These are phyloP conservation scores for Pteruthius melanotis DNA, from an alignment of 2,113 vertebrate genomes.

Conservation along the genomic window DNA sequence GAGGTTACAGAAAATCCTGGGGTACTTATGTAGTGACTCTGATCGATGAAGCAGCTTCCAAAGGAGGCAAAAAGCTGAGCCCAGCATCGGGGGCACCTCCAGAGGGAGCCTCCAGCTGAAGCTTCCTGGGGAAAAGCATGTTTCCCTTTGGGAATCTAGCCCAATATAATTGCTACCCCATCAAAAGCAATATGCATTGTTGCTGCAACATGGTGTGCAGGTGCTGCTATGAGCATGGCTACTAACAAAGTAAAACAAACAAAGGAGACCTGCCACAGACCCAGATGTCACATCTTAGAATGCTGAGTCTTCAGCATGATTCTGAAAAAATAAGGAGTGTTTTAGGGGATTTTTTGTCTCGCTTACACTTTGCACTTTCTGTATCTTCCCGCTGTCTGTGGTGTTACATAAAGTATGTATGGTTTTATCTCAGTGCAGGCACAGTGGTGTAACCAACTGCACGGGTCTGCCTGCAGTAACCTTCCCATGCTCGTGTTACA, in stretches of 20 bases:
- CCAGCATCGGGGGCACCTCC: neutral
- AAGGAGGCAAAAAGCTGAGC: neutral
- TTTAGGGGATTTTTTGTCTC: neutral
- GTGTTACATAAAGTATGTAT: neutral
- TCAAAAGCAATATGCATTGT: neutral
- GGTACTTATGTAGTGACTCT: neutral
- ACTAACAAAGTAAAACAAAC: neutral
- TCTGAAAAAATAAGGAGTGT: neutral
- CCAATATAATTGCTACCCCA: neutral
- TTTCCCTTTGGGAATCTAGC: neutral
- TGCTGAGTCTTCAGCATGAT: neutral
- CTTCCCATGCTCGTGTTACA: neutral
- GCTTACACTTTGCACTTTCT: neutral
- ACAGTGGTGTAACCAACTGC: neutral
- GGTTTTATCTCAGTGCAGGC: neutral
- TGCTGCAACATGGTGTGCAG: neutral
- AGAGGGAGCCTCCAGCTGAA: neutral
- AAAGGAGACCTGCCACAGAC: neutral
- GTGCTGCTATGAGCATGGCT: neutral
- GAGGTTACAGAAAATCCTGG: neutral
- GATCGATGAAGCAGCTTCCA: neutral
- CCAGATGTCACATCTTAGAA: neutral
- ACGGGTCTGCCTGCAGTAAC: neutral
- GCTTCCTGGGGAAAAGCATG: accelerated
- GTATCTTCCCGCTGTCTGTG: neutral